Evolutionary conservation across 2,888 invertebrate genomes (phyloP).

Genomic region (Ernsta delagoae): DNA sequence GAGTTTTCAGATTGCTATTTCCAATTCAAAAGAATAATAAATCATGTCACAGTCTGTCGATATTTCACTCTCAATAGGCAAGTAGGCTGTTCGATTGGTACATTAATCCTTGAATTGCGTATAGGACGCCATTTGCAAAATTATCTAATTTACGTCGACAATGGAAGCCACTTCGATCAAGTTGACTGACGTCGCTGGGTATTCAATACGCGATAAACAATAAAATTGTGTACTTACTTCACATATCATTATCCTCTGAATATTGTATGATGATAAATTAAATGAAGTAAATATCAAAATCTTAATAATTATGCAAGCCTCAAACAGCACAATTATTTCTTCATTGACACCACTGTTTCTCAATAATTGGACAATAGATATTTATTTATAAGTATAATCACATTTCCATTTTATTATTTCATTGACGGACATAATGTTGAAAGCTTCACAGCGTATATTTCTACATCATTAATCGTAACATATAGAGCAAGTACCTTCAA

Average conservation of each 20-base stretch:
- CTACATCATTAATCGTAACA: neutral
- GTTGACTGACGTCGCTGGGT: conserved; percentile 49
- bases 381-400: no score
- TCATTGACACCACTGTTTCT: no score
- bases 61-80: conserved; percentile 32
- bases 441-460: neutral
- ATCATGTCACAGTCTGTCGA: conserved; percentile 23
- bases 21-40: conserved; percentile 25
- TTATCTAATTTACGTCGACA: conserved; percentile 53
- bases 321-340: no score
- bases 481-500: neutral
- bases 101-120: conserved; percentile 35
- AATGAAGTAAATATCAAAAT: no score
- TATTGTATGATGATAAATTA: no score
- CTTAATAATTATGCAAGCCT: no score
- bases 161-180: conserved; percentile 44
- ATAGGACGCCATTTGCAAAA: conserved; percentile 50
- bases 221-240: conserved; percentile 6
- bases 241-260: neutral
- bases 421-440: neutral
- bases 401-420: no score
- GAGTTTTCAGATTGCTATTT: conserved; percentile 8
- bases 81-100: conserved; percentile 30
- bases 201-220: conserved; percentile 23
- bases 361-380: no score